Conservation (phyloP, 2,888 invertebrate genomes). For the Trichopria drosophilae region DNA sequence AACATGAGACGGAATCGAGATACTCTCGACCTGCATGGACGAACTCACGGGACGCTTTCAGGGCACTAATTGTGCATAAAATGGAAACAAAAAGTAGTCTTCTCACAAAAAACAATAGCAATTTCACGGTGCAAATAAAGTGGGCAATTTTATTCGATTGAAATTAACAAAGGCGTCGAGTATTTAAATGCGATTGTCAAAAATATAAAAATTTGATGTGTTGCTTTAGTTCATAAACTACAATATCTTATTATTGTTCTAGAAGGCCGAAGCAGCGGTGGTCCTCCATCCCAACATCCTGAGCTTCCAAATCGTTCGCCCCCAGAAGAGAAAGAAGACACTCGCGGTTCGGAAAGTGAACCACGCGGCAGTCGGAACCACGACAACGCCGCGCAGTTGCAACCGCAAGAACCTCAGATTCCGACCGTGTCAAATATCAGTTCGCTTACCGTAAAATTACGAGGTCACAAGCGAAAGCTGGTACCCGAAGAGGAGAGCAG, state of each 20-base stretch:
- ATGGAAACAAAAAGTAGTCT: conserved; percentile 23
- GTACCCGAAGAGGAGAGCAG: conserved; percentile 60
- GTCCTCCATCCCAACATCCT: conserved; percentile 61
- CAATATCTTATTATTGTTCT: conserved; percentile 53
- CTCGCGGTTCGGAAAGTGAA: conserved; percentile 61
- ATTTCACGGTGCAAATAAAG: too few relatives aligned
- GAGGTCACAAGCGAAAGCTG: conserved; percentile 68
- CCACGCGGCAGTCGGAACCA: conserved; percentile 62
- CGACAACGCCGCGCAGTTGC: conserved; percentile 61
- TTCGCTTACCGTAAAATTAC: conserved; percentile 47
- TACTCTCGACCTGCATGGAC: too few relatives aligned
- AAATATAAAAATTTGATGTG: too few relatives aligned
- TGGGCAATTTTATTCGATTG: too few relatives aligned
- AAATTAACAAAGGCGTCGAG: too few relatives aligned
- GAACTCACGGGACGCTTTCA: conserved; percentile 19
- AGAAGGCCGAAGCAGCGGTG: conserved; percentile 65
- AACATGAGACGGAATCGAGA: conserved; percentile 37
- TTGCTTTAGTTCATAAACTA: too few relatives aligned
- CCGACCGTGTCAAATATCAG: conserved; percentile 43
- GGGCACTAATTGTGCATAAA: conserved; percentile 14
- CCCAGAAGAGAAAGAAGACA: conserved; percentile 59
- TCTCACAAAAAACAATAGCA: too few relatives aligned
- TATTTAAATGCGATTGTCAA: too few relatives aligned
- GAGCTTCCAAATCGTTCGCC: conserved; percentile 59
- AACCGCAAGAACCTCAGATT: conserved; percentile 52